A percentile compares a stretch with the other conserved stretches of the same genome.
phyloP scores from a whole-genome alignment of 2,797 vertebrate species.

The Girardinus metallicus region DNA sequence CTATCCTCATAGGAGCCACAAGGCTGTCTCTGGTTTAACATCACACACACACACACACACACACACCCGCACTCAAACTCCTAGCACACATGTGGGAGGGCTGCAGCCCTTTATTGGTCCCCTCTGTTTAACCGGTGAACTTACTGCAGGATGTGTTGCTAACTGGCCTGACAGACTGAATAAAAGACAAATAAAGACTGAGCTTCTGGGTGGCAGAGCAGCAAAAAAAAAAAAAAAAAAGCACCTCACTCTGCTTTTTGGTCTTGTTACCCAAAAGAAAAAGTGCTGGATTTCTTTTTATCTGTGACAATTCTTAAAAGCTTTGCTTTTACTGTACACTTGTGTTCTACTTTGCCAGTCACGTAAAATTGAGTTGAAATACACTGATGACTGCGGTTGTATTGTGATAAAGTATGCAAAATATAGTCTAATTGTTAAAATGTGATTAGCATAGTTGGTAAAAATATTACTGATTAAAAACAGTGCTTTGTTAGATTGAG shows the following conservation, averaged over 20 bases:
- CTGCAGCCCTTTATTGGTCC: constrained; percentile 43
- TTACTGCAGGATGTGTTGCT: constrained; percentile 23
- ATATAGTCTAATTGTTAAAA: not conserved
- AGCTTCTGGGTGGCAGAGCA: constrained; percentile 13
- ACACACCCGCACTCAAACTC: constrained; percentile 30
- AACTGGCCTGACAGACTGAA: constrained; percentile 5
- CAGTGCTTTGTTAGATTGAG: not conserved
- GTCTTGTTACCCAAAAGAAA: constrained; percentile 9
- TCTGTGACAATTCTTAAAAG: no score
- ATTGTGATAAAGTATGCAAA: not conserved
- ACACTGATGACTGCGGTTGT: not conserved
- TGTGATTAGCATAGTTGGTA: not conserved
- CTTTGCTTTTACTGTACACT: not conserved
- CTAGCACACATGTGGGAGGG: constrained; percentile 37
- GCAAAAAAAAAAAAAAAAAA: constrained; percentile 1
- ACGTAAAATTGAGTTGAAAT: not conserved
- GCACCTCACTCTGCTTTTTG: not conserved
- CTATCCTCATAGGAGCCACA: constrained; percentile 46
- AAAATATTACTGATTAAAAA: not conserved
- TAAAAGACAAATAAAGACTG: constrained; percentile 11
- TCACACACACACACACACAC: constrained; percentile 45
- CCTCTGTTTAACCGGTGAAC: constrained; percentile 34
- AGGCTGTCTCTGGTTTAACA: constrained; percentile 57
- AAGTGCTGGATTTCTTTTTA: not conserved
- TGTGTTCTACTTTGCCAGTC: not conserved